These are phyloP conservation scores for Noctua janthe DNA, from an alignment of 2,888 invertebrate species.

Conservation along the genomic window DNA sequence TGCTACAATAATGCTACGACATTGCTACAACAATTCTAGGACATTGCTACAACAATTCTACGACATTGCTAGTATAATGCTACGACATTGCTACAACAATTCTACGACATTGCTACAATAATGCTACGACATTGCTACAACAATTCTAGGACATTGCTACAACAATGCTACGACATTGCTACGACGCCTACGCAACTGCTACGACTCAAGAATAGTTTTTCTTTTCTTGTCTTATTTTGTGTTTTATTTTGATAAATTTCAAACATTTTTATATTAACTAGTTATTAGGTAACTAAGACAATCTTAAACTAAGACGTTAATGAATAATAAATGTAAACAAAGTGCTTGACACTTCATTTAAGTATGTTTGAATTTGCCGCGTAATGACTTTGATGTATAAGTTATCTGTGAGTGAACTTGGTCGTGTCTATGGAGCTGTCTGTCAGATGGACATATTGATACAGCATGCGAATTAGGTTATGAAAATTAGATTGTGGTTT, in stretches of 20 bases:
- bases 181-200: background rate
- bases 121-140: background rate
- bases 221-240: background rate
- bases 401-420: too few relatives aligned
- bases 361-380: too few relatives aligned
- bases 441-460: too few relatives aligned
- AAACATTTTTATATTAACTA: background rate
- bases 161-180: too few relatives aligned
- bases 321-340: background rate
- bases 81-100: background rate
- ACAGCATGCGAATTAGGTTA: too few relatives aligned
- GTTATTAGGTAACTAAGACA: background rate
- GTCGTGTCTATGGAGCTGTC: too few relatives aligned
- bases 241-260: background rate
- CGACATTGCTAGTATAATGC: too few relatives aligned
- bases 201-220: background rate
- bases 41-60: background rate
- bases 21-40: background rate
- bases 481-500: too few relatives aligned
- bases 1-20: too few relatives aligned
- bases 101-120: background rate
- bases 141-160: too few relatives aligned
- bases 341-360: too few relatives aligned
- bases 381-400: too few relatives aligned
- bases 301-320: background rate